Evolutionary conservation across 2,113 vertebrate genomes (phyloP).

Genomic region (Garra rufa): DNA sequence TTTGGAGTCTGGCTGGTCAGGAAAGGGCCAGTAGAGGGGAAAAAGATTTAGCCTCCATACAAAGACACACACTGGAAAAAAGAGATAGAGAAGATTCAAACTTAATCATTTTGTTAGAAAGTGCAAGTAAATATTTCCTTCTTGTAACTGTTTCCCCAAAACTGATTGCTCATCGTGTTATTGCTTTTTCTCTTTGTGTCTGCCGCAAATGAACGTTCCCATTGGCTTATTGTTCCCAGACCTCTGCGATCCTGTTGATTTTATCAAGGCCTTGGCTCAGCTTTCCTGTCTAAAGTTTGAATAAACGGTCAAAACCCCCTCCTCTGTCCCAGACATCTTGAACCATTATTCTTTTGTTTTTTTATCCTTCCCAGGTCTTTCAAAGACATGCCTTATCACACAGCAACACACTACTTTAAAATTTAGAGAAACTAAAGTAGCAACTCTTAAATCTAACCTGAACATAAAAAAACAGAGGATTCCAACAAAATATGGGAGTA

Average conservation of each 20-base stretch:
- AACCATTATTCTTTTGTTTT: constrained; percentile 52
- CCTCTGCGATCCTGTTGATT: constrained; percentile 46
- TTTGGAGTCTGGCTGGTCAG: constrained; percentile 52
- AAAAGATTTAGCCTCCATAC: neutral
- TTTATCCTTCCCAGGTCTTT: constrained; percentile 34
- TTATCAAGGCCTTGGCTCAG: constrained; percentile 54
- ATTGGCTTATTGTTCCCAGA: constrained; percentile 62
- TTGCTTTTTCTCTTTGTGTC: constrained; percentile 32
- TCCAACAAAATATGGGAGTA: neutral
- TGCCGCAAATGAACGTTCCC: constrained; percentile 52
- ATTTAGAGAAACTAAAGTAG: neutral
- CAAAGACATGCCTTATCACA: constrained; percentile 33
- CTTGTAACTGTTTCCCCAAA: neutral
- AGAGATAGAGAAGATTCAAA: neutral
- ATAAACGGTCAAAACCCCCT: constrained; percentile 49
- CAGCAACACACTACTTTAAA: neutral
- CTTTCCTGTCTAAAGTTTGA: constrained; percentile 48
- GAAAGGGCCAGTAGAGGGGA: constrained; percentile 49
- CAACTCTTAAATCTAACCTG: neutral
- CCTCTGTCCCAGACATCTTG: constrained; percentile 55
- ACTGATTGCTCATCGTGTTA: neutral
- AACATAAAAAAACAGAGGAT: neutral
- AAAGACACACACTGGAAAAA: neutral
- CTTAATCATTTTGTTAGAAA: neutral
- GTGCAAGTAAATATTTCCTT: neutral